These are phyloP conservation scores for Stegodyphus dumicola DNA, from an alignment of 1,140 invertebrate species.

Conservation along the genomic window DNA sequence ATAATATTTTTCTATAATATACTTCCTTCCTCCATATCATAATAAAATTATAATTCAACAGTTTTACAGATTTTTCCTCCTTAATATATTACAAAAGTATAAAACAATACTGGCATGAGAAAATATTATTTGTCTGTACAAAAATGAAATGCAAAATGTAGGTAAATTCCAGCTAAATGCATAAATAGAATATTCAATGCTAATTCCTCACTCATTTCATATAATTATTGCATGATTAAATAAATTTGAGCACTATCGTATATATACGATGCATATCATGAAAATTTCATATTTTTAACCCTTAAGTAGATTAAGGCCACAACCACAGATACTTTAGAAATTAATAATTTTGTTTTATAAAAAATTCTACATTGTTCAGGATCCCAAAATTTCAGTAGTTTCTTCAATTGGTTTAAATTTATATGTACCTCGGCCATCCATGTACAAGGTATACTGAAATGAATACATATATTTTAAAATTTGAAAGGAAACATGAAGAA, in stretches of 20 bases:
- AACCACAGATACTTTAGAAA: too few species aligned
- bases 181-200: not conserved
- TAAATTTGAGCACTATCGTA: too few species aligned
- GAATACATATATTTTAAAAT: not conserved
- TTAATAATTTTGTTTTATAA: too few species aligned
- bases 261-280: too few species aligned
- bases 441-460: slow-evolving; percentile 86
- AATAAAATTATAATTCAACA: too few species aligned
- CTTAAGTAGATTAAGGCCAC: too few species aligned
- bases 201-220: not conserved
- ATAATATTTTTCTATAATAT: too few species aligned
- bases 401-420: slow-evolving; percentile 87
- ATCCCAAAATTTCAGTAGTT: slow-evolving; percentile 89
- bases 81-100: not conserved
- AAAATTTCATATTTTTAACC: too few species aligned
- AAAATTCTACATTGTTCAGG: slow-evolving; percentile 70
- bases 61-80: too few species aligned
- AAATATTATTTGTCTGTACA: not conserved
- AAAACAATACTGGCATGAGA: not conserved
- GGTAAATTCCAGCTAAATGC: not conserved
- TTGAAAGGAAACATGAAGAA: too few species aligned
- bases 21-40: too few species aligned
- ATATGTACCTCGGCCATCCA: slow-evolving; percentile 92
- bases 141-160: not conserved
- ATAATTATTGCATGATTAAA: too few species aligned